Evolutionary conservation across 2,113 vertebrate species (phyloP), one percentile per base, ranked within the genome.

Genomic region (Gymnobelideus leadbeateri): DNA sequence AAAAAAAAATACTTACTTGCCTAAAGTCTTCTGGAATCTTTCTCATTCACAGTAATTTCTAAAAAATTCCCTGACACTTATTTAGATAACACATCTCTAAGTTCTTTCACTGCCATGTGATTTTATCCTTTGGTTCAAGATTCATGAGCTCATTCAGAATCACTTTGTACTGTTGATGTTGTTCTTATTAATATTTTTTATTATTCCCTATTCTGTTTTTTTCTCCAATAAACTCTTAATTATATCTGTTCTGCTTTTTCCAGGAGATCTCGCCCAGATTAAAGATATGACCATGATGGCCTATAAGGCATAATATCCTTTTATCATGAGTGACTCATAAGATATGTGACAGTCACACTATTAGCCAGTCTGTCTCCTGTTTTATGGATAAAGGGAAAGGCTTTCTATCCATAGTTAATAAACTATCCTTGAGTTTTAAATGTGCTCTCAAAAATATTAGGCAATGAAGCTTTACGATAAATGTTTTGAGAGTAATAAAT

Each of bases 391-490:
- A 77, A 50, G 68, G 57, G 19, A 10, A 92, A 77, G 24, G 16
- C n/a, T 37, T 51, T 92, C 47, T 31, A 50, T 61, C 11, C 4
- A 49, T 49, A 77, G 49, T 46, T 7, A 54, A 51, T 37, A 50
- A 51, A 24, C 28, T 77, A 25, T 25, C 31, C 31, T 54, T 68
- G 21, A 92, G 50, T n/a, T 77, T 37, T 12, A 77, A 92, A 7
- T n/a, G 55, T n/a, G 8, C n/a, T 77, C 51, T 92, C 47, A 51
- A 77, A 92, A 77, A 47, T 77, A 50, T 43, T 68, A 77, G 61
- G 37, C 92, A 51, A 25, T 25, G 49, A 26, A 55, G 25, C 25
- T 55, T 94, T 28, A 28, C n/a, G 37, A 16, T 96, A 91, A 96
- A 28, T 3, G 7, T 54, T 77, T 77, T 61, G 5, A 91, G 77